phyloP scores from a whole-genome alignment of 2,888 invertebrate species.

The Eupithecia centaureata region DNA sequence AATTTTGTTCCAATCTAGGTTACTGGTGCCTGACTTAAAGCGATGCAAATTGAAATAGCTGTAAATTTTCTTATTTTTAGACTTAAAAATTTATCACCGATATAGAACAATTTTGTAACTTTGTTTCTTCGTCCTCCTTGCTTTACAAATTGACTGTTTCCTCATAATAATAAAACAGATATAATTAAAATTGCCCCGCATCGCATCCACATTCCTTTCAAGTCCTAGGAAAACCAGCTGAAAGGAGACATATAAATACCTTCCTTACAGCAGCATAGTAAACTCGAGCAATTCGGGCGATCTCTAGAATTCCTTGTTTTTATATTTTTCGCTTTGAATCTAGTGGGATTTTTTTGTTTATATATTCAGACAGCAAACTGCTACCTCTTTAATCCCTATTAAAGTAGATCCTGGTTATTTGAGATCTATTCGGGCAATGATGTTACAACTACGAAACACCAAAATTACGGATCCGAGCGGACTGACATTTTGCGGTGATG shows the following conservation, averaged over 20 bases:
- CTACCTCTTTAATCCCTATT: too few relatives aligned
- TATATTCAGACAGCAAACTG: neutral
- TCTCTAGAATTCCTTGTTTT: constrained; percentile 32
- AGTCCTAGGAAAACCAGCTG: neutral
- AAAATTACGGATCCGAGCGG: too few relatives aligned
- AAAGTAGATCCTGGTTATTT: too few relatives aligned
- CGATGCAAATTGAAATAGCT: neutral
- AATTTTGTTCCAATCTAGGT: too few relatives aligned
- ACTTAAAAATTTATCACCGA: too few relatives aligned
- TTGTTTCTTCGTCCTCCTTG: too few relatives aligned
- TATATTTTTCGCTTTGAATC: constrained; percentile 14
- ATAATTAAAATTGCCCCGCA: neutral
- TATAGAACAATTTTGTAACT: too few relatives aligned
- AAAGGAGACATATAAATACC: neutral
- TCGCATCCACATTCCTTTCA: constrained; percentile 1
- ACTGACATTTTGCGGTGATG: too few relatives aligned
- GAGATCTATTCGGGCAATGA: too few relatives aligned
- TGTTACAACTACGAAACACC: too few relatives aligned
- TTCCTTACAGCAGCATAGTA: neutral
- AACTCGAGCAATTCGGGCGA: constrained; percentile 7
- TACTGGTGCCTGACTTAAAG: neutral
- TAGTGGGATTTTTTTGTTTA: neutral
- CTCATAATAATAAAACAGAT: neutral
- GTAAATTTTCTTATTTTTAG: too few relatives aligned
- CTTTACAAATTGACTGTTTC: neutral